These are phyloP conservation scores for Rattus rattus DNA, from an alignment of 2,113 vertebrate species.

Conservation along the genomic window DNA sequence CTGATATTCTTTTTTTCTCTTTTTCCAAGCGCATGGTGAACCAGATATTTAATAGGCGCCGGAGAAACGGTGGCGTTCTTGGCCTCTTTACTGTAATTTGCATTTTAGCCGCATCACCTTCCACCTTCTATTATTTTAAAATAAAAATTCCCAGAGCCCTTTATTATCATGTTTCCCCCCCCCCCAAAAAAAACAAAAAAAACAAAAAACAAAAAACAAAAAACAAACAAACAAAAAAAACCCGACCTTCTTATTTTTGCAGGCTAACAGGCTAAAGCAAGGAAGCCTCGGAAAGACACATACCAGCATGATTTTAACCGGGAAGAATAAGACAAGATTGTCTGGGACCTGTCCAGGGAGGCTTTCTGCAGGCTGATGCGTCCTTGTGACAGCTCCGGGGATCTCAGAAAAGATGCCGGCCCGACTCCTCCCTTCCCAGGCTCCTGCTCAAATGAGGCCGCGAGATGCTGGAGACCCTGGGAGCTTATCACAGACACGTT, in stretches of 20 bases:
- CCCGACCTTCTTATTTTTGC: neutral
- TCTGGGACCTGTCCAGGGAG: neutral
- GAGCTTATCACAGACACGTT: neutral
- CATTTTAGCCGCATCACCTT: constrained; percentile 28
- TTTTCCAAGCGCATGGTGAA: neutral
- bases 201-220: too few relatives aligned
- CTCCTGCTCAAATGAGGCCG: neutral
- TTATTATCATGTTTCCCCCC: neutral
- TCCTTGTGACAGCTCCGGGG: constrained; percentile 55
- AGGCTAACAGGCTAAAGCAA: neutral
- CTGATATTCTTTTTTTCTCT: neutral
- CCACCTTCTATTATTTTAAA: neutral
- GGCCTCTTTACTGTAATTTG: constrained; percentile 30
- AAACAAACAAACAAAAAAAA: too few relatives aligned
- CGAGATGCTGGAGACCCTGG: neutral
- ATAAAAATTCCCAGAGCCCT: neutral
- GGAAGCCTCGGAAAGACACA: neutral
- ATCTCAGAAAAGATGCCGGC: neutral
- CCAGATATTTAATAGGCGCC: neutral
- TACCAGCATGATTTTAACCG: neutral
- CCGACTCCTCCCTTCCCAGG: neutral
- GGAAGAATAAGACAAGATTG: neutral
- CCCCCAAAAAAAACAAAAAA: neutral
- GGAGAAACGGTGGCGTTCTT: neutral
- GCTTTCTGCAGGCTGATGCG: constrained; percentile 1